phyloP scores from a whole-genome alignment of 1,140 invertebrate genomes.

The Drosophila azteca region DNA sequence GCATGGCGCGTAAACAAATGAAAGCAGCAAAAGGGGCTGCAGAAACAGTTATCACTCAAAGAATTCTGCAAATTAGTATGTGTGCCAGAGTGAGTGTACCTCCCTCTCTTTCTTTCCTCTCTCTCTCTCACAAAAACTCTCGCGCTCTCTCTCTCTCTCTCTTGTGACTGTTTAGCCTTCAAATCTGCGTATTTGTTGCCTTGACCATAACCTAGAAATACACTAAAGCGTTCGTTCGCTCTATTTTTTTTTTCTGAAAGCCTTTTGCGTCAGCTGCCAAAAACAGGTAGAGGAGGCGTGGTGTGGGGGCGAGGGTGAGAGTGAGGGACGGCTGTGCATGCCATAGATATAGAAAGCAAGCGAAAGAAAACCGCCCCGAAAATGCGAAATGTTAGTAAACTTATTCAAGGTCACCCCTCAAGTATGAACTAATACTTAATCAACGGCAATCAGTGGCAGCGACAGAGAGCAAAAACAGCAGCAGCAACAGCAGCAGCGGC shows the following conservation, averaged over 20 bases:
- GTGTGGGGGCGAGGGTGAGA: not conserved
- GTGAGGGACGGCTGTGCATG: slow-evolving; percentile 18
- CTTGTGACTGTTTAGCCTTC: slow-evolving; percentile 60
- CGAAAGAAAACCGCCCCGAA: slow-evolving; percentile 33
- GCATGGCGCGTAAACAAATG: slow-evolving; percentile 66
- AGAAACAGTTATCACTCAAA: slow-evolving; percentile 54
- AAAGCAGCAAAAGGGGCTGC: slow-evolving; percentile 51
- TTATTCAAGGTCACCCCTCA: slow-evolving; percentile 75
- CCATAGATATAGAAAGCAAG: slow-evolving; percentile 38
- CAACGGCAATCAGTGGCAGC: slow-evolving; percentile 18
- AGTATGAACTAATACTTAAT: slow-evolving; percentile 71
- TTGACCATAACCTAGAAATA: slow-evolving; percentile 80
- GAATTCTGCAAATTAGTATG: slow-evolving; percentile 38
- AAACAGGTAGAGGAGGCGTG: slow-evolving; percentile 7
- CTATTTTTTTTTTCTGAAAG: slow-evolving; percentile 35
- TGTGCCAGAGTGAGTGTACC: slow-evolving; percentile 3
- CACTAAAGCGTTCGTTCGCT: slow-evolving; percentile 15
- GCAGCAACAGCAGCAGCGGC: slow-evolving; percentile 11
- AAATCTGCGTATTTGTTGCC: slow-evolving; percentile 70
- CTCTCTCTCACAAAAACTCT: not conserved
- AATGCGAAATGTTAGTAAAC: slow-evolving; percentile 77
- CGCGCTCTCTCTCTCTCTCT: slow-evolving; percentile 11
- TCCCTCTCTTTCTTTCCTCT: not conserved
- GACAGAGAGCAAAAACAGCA: slow-evolving; percentile 3
- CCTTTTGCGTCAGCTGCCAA: slow-evolving; percentile 25